These are phyloP conservation scores for Trematocara macrostoma DNA, from an alignment of 2,113 vertebrate species.

Conservation along the genomic window DNA sequence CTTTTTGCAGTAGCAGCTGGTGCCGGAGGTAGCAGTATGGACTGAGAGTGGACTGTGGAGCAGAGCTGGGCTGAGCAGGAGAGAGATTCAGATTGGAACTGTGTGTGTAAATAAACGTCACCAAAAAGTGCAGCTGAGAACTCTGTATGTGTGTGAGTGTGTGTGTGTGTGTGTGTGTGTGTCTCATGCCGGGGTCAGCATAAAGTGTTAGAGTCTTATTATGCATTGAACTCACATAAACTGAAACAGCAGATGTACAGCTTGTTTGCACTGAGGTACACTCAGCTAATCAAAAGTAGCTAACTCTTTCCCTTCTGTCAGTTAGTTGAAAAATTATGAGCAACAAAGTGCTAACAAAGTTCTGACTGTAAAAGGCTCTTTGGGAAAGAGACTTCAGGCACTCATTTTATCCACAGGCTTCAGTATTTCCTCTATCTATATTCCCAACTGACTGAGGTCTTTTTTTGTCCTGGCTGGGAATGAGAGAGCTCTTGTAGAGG, in stretches of 20 bases:
- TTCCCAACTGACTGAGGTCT: conserved; percentile 17
- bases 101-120: neutral
- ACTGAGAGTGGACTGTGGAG: neutral
- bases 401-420: conserved; percentile 32
- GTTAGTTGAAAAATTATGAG: neutral
- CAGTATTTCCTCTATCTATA: conserved; percentile 32
- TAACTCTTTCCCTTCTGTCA: neutral
- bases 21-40: neutral
- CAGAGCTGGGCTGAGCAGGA: neutral
- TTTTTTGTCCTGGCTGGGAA: conserved; percentile 31
- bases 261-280: neutral
- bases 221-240: neutral
- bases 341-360: neutral
- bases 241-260: neutral
- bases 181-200: neutral
- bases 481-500: conserved; percentile 39
- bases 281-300: neutral
- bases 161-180: neutral
- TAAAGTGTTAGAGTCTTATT: neutral
- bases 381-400: conserved; percentile 22
- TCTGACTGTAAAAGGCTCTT: neutral
- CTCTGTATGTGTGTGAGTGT: neutral
- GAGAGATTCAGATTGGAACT: neutral
- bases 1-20: neutral
- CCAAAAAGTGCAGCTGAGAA: neutral